These are phyloP conservation scores for Paralichthys olivaceus DNA, from an alignment of 2,113 vertebrate species.

Conservation along the genomic window DNA sequence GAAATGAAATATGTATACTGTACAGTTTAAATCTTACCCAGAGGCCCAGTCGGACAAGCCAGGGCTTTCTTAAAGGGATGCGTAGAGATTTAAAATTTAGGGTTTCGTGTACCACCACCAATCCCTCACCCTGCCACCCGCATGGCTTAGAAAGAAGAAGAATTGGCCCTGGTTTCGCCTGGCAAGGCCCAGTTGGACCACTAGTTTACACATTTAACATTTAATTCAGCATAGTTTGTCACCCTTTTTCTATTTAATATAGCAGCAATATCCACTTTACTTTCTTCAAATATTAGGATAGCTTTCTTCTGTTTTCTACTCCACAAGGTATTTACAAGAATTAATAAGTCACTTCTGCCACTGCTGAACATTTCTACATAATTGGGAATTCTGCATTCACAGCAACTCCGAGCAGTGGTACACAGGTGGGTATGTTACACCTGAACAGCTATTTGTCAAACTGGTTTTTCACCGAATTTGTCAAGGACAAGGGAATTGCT, in stretches of 20 bases:
- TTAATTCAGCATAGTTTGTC: conserved; percentile 38
- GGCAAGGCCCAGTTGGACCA: conserved; percentile 3
- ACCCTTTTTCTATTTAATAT: conserved; percentile 39
- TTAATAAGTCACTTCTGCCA: conserved; percentile 39
- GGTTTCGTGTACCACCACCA: not conserved
- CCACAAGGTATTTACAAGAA: conserved; percentile 55
- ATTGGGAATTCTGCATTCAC: conserved; percentile 41
- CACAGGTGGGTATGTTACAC: conserved; percentile 2
- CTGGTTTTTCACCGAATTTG: not conserved
- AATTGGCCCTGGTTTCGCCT: conserved; percentile 13
- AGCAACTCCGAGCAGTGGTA: conserved; percentile 3
- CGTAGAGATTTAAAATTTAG: conserved; percentile 15
- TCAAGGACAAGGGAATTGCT: not conserved
- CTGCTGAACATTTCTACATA: conserved; percentile 27
- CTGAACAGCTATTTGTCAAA: not conserved
- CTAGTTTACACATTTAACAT: conserved; percentile 37
- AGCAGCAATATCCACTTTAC: conserved; percentile 48
- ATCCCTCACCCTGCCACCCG: not conserved
- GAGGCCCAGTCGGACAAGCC: conserved; percentile 12
- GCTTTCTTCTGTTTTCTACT: conserved; percentile 48
- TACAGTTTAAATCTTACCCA: conserved; percentile 15
- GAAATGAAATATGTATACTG: conserved; percentile 34
- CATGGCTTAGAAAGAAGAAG: conserved; percentile 8
- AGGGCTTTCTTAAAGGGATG: conserved; percentile 39
- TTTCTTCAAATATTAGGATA: conserved; percentile 48